Evolutionary conservation across 2,888 invertebrate species (phyloP).

Genomic region (Eupeodes luniger): DNA sequence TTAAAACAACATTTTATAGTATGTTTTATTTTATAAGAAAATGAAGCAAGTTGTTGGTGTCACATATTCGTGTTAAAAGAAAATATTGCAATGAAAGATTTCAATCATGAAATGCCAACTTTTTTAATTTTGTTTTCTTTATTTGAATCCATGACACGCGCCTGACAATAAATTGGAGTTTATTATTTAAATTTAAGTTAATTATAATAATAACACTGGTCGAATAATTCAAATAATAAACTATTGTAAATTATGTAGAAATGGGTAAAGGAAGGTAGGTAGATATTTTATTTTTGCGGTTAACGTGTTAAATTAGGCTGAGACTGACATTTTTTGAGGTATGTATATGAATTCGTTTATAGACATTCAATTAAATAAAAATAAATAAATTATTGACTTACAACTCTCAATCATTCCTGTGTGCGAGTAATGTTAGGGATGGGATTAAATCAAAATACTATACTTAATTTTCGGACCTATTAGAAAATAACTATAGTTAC

Average conservation of each 20-base stretch:
- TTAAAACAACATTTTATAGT: neutral
- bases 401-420: no score
- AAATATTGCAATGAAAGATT: slow-evolving; percentile 57
- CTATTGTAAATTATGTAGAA: neutral
- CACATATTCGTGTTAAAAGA: slow-evolving; percentile 33
- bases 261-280: neutral
- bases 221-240: neutral
- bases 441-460: no score
- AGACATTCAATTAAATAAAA: neutral
- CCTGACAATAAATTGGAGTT: slow-evolving; percentile 52
- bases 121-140: slow-evolving; percentile 21
- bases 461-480: no score
- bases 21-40: neutral
- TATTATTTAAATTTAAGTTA: slow-evolving; percentile 13
- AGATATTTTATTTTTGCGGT: neutral
- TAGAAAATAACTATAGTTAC: no score
- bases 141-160: slow-evolving; percentile 58
- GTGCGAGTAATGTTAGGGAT: no score
- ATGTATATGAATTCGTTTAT: neutral
- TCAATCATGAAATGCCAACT: slow-evolving; percentile 50
- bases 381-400: neutral
- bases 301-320: neutral
- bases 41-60: neutral
- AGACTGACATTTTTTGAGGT: neutral
- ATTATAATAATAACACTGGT: neutral